Base-by-base conservation (phyloP, 92 coral and sea anemone genomes). In the Metridium senile region DNA sequence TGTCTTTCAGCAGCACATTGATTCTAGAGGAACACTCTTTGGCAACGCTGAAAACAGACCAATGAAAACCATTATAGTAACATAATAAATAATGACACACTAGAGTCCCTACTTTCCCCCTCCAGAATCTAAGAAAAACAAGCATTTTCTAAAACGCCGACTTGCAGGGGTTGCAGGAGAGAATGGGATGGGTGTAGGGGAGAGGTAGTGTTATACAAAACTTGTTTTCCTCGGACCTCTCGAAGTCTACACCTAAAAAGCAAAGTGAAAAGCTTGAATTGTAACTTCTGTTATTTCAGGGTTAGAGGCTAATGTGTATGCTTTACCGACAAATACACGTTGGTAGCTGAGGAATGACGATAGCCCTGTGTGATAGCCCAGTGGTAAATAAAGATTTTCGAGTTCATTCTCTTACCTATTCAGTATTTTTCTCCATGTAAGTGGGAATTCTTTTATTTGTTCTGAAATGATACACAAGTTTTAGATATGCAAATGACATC, bases 341-440 rank as follows among this genome's bases (percentile, higher is more conserved):
- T 7, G 16, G 20, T 19, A 54, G 59, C 23, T 13, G 17, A 54
- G 17, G 22, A 23, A 2, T 59, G 7, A 65, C 28, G 18, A 9
- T 25, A 29, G 28, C 20, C 19, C 47, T 9, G 1, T 27, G 27
- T 62, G 10, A 10, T 1, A 25, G 6, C 3, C 16, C 11, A 33
- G 26, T 26, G 45, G 17, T 18, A 31, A 22, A 65, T n/a, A n/a
- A n/a, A n/a, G n/a, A n/a, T n/a, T n/a, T n/a, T 32, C 21, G 23
- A 1, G 20, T 70, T 18, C 16, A 29, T n/a, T 13, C 19, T 30
- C 61, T 72, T 80, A 87, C 91, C 91, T 72, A 68, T 29, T 59
- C 21, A 87, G 68, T 58, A 84, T 78, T 25, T 30, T 28, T 28
- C 88, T 73, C 91, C 91, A 87, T 46, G 71, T 71, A 43, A 69